A percentile compares a stretch with the other conserved stretches of the same genome.
Conservation (phyloP, 35 echinoderm and acorn worm genomes). For the Patiria miniata region DNA sequence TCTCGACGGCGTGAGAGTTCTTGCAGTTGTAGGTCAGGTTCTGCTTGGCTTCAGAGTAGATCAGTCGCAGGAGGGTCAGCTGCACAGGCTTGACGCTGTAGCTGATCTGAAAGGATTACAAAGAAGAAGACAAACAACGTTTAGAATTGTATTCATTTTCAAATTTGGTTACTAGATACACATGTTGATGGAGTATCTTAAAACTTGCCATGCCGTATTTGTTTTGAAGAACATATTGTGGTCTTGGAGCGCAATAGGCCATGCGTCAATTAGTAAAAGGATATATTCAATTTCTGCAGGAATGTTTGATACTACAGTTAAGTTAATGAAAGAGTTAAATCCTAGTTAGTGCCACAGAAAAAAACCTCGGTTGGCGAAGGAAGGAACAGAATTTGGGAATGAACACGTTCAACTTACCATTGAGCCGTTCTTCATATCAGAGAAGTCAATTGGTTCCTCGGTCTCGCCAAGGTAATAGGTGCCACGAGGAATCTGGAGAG, state of each 20-base stretch:
- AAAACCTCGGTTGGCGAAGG: no score
- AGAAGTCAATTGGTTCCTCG: conserved; percentile 24
- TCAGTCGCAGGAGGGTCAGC: conserved; percentile 89
- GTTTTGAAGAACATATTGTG: no score
- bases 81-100: conserved; percentile 73
- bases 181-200: no score
- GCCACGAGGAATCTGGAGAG: neutral
- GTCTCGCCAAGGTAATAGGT: conserved; percentile 17
- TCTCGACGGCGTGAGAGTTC: conserved; percentile 69
- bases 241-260: no score
- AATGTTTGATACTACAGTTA: no score
- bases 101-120: conserved; percentile 54
- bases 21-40: conserved; percentile 88
- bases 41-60: conserved; percentile 67
- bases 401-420: neutral
- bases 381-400: neutral
- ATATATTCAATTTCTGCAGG: no score
- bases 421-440: neutral
- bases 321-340: no score
- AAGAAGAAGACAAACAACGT: neutral
- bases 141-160: no score
- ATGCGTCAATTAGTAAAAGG: no score
- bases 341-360: no score
- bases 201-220: no score
- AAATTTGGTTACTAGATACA: no score